Percentiles rank a stretch among this genome's conserved stretches.
These are phyloP conservation scores for Palythoa grandiflora DNA, from an alignment of 92 coral and sea anemone genomes.

Conservation along the genomic window DNA sequence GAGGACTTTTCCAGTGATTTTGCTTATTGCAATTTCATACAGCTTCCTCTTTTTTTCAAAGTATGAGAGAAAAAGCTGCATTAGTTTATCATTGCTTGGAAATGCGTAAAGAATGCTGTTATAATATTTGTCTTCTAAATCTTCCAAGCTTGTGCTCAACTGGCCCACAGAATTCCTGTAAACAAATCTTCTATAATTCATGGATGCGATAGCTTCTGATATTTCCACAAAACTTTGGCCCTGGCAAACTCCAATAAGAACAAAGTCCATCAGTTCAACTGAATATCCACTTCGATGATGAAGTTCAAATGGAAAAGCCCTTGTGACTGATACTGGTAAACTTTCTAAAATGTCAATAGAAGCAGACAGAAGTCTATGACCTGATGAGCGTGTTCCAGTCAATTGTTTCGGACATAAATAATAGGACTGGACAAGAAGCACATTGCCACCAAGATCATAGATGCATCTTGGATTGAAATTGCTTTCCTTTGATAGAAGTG, in stretches of 20 bases:
- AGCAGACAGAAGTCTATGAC: conserved; percentile 79
- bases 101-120: conserved; percentile 65
- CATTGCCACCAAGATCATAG: conserved; percentile 85
- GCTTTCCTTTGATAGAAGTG: conserved; percentile 61
- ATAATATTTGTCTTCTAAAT: conserved; percentile 56
- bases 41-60: conserved; percentile 64
- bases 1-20: conserved; percentile 65
- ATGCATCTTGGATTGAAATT: conserved; percentile 77
- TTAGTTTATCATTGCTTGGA: conserved; percentile 83
- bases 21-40: conserved; percentile 68
- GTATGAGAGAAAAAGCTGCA: conserved; percentile 73
- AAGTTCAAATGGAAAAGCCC: conserved; percentile 72
- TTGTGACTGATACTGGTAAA: conserved; percentile 62
- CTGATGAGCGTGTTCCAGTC: conserved; percentile 51
- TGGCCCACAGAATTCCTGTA: conserved; percentile 62
- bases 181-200: conserved; percentile 77
- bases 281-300: conserved; percentile 81
- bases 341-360: conserved; percentile 74
- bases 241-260: conserved; percentile 69
- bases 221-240: conserved; percentile 77
- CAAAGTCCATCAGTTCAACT: conserved; percentile 72
- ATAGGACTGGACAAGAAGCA: conserved; percentile 70
- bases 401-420: conserved; percentile 55
- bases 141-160: conserved; percentile 24
- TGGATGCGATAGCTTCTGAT: conserved; percentile 68